phyloP scores from a whole-genome alignment of 2,888 invertebrate genomes.

The Tachina lurida region DNA sequence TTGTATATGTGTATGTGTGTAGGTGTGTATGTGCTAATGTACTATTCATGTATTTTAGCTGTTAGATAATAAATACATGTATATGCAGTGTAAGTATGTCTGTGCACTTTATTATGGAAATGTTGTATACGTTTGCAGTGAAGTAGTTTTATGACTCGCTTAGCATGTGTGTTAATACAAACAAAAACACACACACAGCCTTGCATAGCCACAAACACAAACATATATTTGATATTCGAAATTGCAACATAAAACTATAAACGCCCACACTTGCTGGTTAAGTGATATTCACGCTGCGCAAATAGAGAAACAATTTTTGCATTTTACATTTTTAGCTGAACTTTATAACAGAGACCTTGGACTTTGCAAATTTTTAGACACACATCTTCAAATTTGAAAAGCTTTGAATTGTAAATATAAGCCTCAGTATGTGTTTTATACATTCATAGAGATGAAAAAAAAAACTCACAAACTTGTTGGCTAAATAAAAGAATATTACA shows the following conservation, averaged over 20 bases:
- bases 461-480: not conserved
- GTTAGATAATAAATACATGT: conserved; percentile 20
- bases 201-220: not conserved
- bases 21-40: not conserved
- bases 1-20: not conserved
- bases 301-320: conserved; percentile 2
- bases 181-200: not conserved
- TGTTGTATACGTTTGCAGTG: conserved; percentile 43
- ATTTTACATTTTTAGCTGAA: conserved; percentile 45
- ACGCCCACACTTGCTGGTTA: not conserved
- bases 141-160: conserved; percentile 50
- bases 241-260: not conserved
- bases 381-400: conserved; percentile 38
- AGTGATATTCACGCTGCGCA: conserved; percentile 15
- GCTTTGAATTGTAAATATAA: conserved; percentile 54
- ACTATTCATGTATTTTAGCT: not conserved
- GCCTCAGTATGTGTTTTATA: not conserved
- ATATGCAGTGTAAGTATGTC: not conserved
- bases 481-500: conserved; percentile 7
- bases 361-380: conserved; percentile 45
- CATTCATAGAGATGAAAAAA: not conserved
- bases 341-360: conserved; percentile 48
- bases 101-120: conserved; percentile 40
- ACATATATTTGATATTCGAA: not conserved
- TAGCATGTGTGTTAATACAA: conserved; percentile 18